Base-by-base conservation (phyloP, 2,797 vertebrate genomes). In the Botia kubotai region DNA sequence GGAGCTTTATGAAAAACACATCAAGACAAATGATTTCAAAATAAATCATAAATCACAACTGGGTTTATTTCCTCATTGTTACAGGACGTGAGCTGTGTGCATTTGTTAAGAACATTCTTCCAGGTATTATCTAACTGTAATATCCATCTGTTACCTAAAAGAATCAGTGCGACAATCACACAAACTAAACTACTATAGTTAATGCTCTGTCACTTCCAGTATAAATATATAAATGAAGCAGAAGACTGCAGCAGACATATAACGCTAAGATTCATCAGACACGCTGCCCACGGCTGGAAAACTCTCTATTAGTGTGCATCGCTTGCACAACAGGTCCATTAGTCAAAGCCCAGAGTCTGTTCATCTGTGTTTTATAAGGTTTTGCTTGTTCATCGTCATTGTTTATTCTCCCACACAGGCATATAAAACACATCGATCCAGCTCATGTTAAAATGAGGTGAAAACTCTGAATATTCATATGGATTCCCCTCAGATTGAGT, bases 281-380 rank as follows among this genome's bases (percentile, higher is more conserved):
- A 55, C 21, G 19, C 23, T 0, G 43, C 39, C 23, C 21, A 12
- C 1, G 57, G 57, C 57, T 23, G 21, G 19, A 57, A 57, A 57
- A 16, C 52, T 48, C 21, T 16, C 46, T 16, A 73, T 68, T 53
- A 62, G 60, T 73, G 55, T 60, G 33, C 53, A 55, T 70, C 50
- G 29, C 67, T 58, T 19, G 36, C 72, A 80, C 77, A 82, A 63
- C 2, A 21, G 75, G 8, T 70, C 72, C 70, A 73, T 80, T 80
- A 80, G 78, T 80, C 70, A 55, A 48, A 52, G 67, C 4, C 67
- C 0, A 26, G 55, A 5, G 63, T 62, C 46, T 26, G 6, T 81
- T 74, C 63, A 79, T 63, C 76, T 48, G 6, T 17, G 39, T 13
- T 29, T 74, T 60, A 26, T 48, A 23, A 72, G 46, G 69, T 67